A percentile compares a stretch with the other conserved stretches of the same genome.
Conservation (phyloP, 2,888 invertebrate genomes). For the Hirtodrosophila duncani region DNA sequence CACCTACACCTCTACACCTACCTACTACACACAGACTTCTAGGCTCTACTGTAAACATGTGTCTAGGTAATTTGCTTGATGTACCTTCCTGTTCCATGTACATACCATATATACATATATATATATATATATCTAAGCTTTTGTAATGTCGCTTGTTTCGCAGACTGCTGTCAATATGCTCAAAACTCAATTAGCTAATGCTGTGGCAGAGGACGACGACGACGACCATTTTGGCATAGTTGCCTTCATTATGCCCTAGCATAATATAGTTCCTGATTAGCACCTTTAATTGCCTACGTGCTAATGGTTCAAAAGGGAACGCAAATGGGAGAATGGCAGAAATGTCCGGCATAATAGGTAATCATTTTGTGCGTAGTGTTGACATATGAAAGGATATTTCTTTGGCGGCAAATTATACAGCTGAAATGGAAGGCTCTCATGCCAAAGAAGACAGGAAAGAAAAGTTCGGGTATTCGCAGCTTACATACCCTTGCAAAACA, state of each 20-base stretch:
- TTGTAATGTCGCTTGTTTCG: no score
- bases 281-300: constrained; percentile 34
- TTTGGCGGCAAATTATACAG: no score
- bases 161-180: constrained; percentile 5
- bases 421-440: no score
- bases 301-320: background rate
- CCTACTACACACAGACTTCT: background rate
- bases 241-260: no score
- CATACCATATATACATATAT: constrained; percentile 1
- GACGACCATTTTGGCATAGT: constrained; percentile 15
- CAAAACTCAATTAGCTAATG: constrained; percentile 44
- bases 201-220: constrained; percentile 6
- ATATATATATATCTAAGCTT: no score
- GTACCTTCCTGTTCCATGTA: no score
- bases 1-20: background rate
- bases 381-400: no score
- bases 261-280: constrained; percentile 9
- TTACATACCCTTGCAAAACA: no score
- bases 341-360: constrained; percentile 10
- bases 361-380: no score
- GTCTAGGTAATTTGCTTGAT: constrained; percentile 48
- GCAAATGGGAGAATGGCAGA: background rate
- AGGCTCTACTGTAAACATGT: constrained; percentile 23
- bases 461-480: no score
- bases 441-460: no score